These are phyloP conservation scores for Busseola fusca DNA, from an alignment of 2,888 invertebrate genomes.

Conservation along the genomic window DNA sequence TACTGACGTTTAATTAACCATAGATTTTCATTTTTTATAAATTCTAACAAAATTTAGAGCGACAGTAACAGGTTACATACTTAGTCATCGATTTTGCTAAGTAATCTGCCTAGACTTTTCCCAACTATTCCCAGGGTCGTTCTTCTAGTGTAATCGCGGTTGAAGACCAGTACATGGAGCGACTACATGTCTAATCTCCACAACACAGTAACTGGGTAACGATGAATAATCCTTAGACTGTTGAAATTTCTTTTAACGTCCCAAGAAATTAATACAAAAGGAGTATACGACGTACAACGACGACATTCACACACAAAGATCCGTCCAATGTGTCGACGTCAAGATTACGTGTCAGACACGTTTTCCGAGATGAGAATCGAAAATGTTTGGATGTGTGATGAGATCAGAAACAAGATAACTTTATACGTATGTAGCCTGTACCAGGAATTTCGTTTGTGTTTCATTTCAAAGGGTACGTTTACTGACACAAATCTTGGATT, in stretches of 20 bases:
- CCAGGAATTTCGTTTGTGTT: constrained; percentile 11
- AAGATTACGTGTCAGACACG: constrained; percentile 13
- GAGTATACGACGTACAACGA: too few relatives aligned
- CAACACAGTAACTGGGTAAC: too few relatives aligned
- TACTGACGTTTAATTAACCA: neutral
- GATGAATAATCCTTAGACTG: neutral
- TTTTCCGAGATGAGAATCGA: constrained; percentile 8
- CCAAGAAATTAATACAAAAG: neutral
- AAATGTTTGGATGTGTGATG: constrained; percentile 23
- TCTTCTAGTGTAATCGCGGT: too few relatives aligned
- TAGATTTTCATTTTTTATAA: neutral
- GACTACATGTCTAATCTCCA: too few relatives aligned
- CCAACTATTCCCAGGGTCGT: too few relatives aligned
- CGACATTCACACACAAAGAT: constrained; percentile 10
- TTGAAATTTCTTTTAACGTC: neutral
- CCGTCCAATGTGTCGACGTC: constrained; percentile 4
- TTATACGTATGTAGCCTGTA: neutral
- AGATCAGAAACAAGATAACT: constrained; percentile 28
- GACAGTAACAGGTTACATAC: too few relatives aligned
- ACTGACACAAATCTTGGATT: neutral
- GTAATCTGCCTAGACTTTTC: too few relatives aligned
- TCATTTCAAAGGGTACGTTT: neutral
- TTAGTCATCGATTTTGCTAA: neutral
- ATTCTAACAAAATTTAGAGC: neutral
- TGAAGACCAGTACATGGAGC: too few relatives aligned